phyloP scores from a whole-genome alignment of 2,888 invertebrate genomes.

The Clepsis dumicolana region DNA sequence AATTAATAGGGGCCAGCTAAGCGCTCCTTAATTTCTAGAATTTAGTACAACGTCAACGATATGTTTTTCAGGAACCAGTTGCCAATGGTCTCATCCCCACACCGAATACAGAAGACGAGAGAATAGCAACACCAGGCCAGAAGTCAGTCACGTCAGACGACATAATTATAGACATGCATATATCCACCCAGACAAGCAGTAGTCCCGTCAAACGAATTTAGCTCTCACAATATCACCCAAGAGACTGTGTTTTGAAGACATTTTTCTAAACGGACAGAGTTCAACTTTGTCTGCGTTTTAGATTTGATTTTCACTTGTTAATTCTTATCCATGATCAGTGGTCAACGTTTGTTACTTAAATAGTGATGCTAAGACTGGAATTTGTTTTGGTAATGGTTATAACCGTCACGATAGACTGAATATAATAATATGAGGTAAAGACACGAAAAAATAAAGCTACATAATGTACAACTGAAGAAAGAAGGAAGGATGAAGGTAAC shows the following conservation, averaged over 20 bases:
- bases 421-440: neutral
- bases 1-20: too few species aligned
- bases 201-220: constrained; percentile 62
- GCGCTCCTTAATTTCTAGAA: too few species aligned
- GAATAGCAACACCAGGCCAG: constrained; percentile 70
- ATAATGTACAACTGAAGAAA: too few species aligned
- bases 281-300: constrained; percentile 24
- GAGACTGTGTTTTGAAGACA: constrained; percentile 42
- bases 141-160: constrained; percentile 84
- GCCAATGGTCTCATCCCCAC: constrained; percentile 83
- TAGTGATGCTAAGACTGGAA: constrained; percentile 30
- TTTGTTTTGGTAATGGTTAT: neutral
- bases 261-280: constrained; percentile 21
- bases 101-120: constrained; percentile 76
- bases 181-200: constrained; percentile 56
- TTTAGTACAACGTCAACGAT: neutral
- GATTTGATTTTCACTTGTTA: constrained; percentile 29
- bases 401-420: neutral
- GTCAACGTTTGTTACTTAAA: constrained; percentile 33
- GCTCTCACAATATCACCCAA: constrained; percentile 45
- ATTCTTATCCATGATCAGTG: constrained; percentile 13
- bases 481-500: too few species aligned
- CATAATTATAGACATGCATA: constrained; percentile 87
- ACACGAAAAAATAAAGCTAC: too few species aligned
- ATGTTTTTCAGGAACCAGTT: constrained; percentile 61